Evolutionary conservation across 2,888 invertebrate species (phyloP), one percentile per base, ranked within the genome.

Genomic region (Seira ritae): DNA sequence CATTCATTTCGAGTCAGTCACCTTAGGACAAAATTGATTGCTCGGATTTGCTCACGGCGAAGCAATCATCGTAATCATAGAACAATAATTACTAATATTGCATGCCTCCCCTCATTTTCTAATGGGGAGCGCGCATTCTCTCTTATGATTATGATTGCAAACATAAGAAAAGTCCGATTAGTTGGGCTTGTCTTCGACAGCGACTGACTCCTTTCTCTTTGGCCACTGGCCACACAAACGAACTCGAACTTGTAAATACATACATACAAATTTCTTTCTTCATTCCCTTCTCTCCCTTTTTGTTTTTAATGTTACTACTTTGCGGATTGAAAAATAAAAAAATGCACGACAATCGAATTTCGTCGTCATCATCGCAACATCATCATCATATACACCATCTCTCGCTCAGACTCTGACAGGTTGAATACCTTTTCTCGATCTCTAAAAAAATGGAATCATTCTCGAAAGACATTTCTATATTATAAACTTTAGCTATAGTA

Each of bases 41-140:
- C 77, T 82, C 82, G 77, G 82, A 72, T 82, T 77, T 72, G 82
- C 82, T 77, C 69, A 73, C 82, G 82, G 82, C 77, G 50, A 50
- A 50, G 50, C 50, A 50, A 50, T 50, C 50, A 50, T 50, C 17
- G 50, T 68, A 77, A 77, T 77, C 67, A 72, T 71, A 65, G 46
- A 20, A 71, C 46, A 42, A 65, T 78, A 78, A 78, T 78, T 78
- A 78, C 78, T 46, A 78, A 78, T 70, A 68, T 50, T 50, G 50
- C 50, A 50, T 50, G 50, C 50, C 50, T n/a, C 17, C 50, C 50
- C 12, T n/a, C 15, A 50, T 50, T n/a, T 50, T 50, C 50, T 50
- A 50, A 50, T 50, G 50, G 50, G 37, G 46, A 22, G 71, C 23
- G 71, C 50, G 37, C 31, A 31, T 31, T 31, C 31, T 31, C 3